Evolutionary conservation across 2,113 vertebrate genomes (phyloP), one percentile per base, ranked within the genome.

Genomic region (Leptodactylus fuscus): DNA sequence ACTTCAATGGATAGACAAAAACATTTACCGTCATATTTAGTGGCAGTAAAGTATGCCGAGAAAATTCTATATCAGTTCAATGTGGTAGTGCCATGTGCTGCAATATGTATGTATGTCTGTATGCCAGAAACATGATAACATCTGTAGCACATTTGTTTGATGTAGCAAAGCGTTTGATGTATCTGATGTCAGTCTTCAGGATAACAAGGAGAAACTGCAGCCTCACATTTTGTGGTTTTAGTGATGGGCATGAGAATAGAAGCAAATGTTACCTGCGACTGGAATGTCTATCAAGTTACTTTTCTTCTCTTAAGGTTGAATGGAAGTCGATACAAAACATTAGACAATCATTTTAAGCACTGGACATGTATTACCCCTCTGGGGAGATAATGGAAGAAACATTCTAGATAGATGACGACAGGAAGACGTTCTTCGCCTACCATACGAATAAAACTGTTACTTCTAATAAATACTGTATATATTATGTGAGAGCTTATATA

Each of bases 121-220:
- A 75, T 38, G 62, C 36, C 41, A 75, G 70, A 75, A 83, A 83
- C 81, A 58, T 74, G 81, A 83, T 83, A 24, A 75, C 71, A 83
- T 83, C 51, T 75, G 82, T 75, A 75, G 53, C 82, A 75, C 48
- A 83, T 75, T 46, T 73, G 49, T 83, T 82, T 73, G 13, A 82
- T 82, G 81, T 71, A 82, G 22, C 67, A 55, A 55, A 58, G 34
- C 46, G 69, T 83, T 74, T 82, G 51, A 83, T 74, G 81, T 83
- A 75, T 83, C 69, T 44, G 49, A 83, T 83, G 51, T 53, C 65
- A 55, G 32, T 36, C 38, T 20, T 71, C 29, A 32, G 34, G 70
- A 83, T 83, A 70, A 74, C 81, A 62, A 22, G 34, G 51, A 60
- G 27, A 73, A 58, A 75, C 38, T 62, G 70, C 53, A 83, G 53